Conservation (phyloP, 1,140 invertebrate genomes). For the Drosophila tani region DNA sequence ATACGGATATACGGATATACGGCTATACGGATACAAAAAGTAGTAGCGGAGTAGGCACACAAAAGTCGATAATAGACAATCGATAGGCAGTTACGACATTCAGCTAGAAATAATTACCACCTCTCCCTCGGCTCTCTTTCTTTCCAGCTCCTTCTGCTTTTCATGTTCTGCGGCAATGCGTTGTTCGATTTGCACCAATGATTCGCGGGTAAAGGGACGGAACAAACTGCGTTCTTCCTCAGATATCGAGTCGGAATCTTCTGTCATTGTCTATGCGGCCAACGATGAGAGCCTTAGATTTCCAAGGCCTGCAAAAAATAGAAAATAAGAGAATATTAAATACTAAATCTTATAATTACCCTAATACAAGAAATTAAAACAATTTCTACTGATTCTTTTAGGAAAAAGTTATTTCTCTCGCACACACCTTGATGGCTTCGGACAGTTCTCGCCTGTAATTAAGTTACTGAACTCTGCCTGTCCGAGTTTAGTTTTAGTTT, state of each 20-base stretch:
- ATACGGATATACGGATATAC: slow-evolving; percentile 26
- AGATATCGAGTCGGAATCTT: slow-evolving; percentile 94
- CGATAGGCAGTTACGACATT: slow-evolving; percentile 55
- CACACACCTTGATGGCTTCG: no score
- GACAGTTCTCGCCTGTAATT: background rate
- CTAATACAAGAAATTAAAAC: no score
- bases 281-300: slow-evolving; percentile 85
- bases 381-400: no score
- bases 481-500: background rate
- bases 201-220: slow-evolving; percentile 98
- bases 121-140: slow-evolving; percentile 97
- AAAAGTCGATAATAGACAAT: slow-evolving; percentile 29
- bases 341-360: no score
- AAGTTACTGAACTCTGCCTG: background rate
- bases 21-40: slow-evolving; percentile 35
- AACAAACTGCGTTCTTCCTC: slow-evolving; percentile 97
- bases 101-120: slow-evolving; percentile 86
- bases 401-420: no score
- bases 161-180: slow-evolving; percentile 97
- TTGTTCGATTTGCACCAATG: slow-evolving; percentile 95
- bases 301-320: slow-evolving; percentile 79
- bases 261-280: slow-evolving; percentile 91
- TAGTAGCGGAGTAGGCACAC: slow-evolving; percentile 56
- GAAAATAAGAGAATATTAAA: background rate
- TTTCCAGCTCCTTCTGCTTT: slow-evolving; percentile 97